Evolutionary conservation across 92 coral and sea anemone species (phyloP), one percentile per base, ranked within the genome.

Genomic region (Paramuricea clavata): DNA sequence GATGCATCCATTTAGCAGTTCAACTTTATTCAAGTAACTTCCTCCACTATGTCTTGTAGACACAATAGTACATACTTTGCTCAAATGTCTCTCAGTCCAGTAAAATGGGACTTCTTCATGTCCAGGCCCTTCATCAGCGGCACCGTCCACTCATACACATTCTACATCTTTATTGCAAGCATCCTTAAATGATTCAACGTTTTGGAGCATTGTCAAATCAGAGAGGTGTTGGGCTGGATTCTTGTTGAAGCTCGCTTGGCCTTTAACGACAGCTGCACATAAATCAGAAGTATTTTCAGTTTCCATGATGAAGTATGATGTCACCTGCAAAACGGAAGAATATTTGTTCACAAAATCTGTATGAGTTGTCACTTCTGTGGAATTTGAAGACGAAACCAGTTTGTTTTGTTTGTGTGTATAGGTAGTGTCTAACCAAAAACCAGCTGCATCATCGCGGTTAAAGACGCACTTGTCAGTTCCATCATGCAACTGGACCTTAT

Each of bases 21-120:
- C 85, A 0, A 80, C 74, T 1, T 16, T 27, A 2, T 80, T 80
- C 5, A 32, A 80, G 6, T 56, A 80, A 17, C 85, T 80, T 2
- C 49, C 12, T 4, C 85, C 85, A 19, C 73, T 56, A 21, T n/a
- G 30, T 0, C 85, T 56, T 31, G 85, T 56, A 9, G 74, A 54
- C 8, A 80, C 32, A 1, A 59, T 3, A 0, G 85, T 59, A 0
- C 34, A 17, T 21, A 21, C 42, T 8, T 41, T 81, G 2, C 75
- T 61, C 6, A 81, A 6, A 62, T 81, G 76, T 56, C 76, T 39
- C 31, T 62, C 86, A 0, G 86, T 81, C 76, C 86, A 81, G 30
- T 52, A 28, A 62, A 83, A 69, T 42, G 43, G 87, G 36, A 83
- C 80, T 67, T 83, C 87, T 39, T 83, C 78, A 83, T 83, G 87